These are phyloP conservation scores for Triops longicaudatus DNA, from an alignment of 1,140 invertebrate genomes.

Conservation along the genomic window DNA sequence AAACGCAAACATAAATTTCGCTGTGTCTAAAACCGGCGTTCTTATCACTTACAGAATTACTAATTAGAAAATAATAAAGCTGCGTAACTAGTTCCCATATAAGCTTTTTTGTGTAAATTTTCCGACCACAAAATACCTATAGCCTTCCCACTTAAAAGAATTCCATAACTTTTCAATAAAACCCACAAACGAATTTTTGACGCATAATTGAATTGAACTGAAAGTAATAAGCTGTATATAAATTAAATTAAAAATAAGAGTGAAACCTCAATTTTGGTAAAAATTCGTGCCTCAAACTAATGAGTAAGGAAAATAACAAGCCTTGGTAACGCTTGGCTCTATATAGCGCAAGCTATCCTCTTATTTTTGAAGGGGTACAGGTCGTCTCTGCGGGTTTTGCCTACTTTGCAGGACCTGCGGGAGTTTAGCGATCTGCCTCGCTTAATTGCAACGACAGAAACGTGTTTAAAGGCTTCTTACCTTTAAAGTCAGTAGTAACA, in stretches of 20 bases:
- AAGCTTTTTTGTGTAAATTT: no score
- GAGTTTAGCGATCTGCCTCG: constrained; percentile 59
- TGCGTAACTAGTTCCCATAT: no score
- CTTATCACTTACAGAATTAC: no score
- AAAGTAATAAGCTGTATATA: neutral
- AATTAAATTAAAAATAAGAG: constrained; percentile 23
- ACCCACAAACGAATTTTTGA: neutral
- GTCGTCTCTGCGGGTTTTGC: constrained; percentile 55
- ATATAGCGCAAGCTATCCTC: constrained; percentile 45
- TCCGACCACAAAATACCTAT: no score
- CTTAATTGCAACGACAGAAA: constrained; percentile 12
- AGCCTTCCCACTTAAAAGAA: no score
- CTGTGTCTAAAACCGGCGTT: no score
- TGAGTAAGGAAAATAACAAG: constrained; percentile 80
- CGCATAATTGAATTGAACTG: neutral
- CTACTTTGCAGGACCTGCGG: constrained; percentile 56
- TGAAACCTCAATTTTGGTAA: constrained; percentile 5
- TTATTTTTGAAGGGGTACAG: constrained; percentile 62
- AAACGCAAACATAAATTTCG: no score
- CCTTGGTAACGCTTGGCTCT: constrained; percentile 69
- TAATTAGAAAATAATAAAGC: no score
- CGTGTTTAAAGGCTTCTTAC: constrained; percentile 33
- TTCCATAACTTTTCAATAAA: neutral
- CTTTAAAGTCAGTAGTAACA: constrained; percentile 88
- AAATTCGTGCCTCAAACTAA: constrained; percentile 66